Base-by-base conservation (phyloP, 2,888 invertebrate species). In the Epinotia brunnichana region DNA sequence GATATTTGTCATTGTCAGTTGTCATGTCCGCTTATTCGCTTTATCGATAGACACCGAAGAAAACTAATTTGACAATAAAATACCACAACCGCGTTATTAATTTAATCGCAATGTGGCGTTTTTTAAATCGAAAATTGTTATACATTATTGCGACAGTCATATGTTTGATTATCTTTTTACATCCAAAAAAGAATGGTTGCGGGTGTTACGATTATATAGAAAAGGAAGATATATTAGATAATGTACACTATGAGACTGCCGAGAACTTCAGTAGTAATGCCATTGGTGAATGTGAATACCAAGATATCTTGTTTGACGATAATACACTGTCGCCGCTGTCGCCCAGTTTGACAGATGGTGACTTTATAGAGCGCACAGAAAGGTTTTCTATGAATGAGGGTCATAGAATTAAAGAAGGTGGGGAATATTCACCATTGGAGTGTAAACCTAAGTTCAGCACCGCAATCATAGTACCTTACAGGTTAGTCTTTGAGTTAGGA, bases 401-500 rank as follows among this genome's bases (percentile, higher is more conserved):
- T 3, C 88, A 90, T 73, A 86, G 80, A 75, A 89, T 92, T 68
- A 86, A 76, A 76, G 89, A 90, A 78, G 93, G 93, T 57, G 93
- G 92, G 3, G 93, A 91, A 80, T 91, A 87, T 74, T 79, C 85
- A 11, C 92, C 92, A 2, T 77, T 81, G 48, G 86, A 90, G 10
- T 92, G 92, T 75, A 89, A 85, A 77, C 90, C 95, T n/a, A 88
- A 90, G 69, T 95, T 93, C 82, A 96, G 96, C 83, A 95, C 96
- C 19, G 98, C 98, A 35, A 94, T 98, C 63, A 95, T 98, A 81
- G 94, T 98, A 73, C 98, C 98, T 2, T 97, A 96, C 85, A 86
- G 90, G 92, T 92, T 77, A 79, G 79, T 59, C 17, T 61, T 11
- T 53, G 19, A 48, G 48, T n/a, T 48, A 48, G n/a, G n/a, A 48